Base-by-base conservation (phyloP, 2,888 invertebrate species). In the Apotomis turbidana region DNA sequence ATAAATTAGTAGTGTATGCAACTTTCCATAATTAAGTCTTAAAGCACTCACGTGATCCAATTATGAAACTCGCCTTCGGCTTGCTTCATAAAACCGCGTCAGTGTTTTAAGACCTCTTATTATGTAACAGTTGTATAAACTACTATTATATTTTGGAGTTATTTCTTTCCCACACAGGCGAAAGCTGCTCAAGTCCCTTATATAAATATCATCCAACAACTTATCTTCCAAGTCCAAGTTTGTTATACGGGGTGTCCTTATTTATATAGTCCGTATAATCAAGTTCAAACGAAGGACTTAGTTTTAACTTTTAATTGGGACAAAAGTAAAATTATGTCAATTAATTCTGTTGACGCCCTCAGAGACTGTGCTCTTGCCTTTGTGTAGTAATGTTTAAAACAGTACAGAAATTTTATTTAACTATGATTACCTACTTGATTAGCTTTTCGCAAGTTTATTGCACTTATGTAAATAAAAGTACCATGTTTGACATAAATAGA, bases 261-360 rank as follows among this genome's bases (percentile, higher is more conserved):
- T 38, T 58, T 38, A 58, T 36, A 36, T 36, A 57, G 57, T 4
- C 38, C 58, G 58, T 58, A 27, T 58, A 38, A 57, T 57, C 57
- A 57, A 57, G 57, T 38, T 57, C 38, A 57, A 58, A 58, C 58
- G 58, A 38, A 58, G 58, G 58, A 58, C 58, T 58, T 58, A 58
- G 38, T 13, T 52, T 52, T 38, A 63, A 63, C 63, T 63, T 63
- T 63, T 63, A 63, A 63, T 63, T 63, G 63, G 63, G n/a, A 52
- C 62, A n/a, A 36, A 13, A 52, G 62, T 38, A 38, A 63, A 63
- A 63, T 63, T 38, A 63, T 13, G 52, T 38, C 63, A 51, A 63
- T 63, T 52, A 63, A 63, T 52, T 51, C 13, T 52, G 38, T 36
- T 38, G 38, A 52, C 13, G n/a, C 38, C 10, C 52, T 63, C 52